These are phyloP conservation scores for Lucifuga dentata DNA, from an alignment of 2,113 vertebrate genomes.

Conservation along the genomic window DNA sequence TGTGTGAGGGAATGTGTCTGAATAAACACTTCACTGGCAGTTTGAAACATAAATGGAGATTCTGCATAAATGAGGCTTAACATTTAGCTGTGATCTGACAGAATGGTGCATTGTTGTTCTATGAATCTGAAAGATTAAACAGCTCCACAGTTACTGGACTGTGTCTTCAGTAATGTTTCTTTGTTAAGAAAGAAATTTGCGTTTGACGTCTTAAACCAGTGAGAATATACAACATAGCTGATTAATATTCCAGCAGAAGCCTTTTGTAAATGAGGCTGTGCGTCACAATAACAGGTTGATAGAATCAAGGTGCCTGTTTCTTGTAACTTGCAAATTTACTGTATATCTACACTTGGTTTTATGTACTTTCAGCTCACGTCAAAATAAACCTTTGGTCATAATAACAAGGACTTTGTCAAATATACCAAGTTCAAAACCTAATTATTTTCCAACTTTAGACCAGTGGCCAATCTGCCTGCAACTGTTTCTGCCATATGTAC, in stretches of 20 bases:
- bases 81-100: conserved; percentile 20
- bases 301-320: conserved; percentile 52
- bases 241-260: conserved; percentile 38
- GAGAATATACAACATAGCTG: conserved; percentile 39
- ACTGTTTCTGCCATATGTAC: conserved; percentile 18
- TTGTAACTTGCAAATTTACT: conserved; percentile 19
- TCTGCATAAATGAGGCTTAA: conserved; percentile 9
- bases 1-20: background rate
- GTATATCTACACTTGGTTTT: conserved; percentile 11
- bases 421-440: conserved; percentile 15
- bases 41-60: conserved; percentile 3
- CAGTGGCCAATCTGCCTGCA: conserved; percentile 1
- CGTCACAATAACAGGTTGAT: conserved; percentile 58
- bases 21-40: conserved; percentile 33
- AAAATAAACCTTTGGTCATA: conserved; percentile 42
- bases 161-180: conserved; percentile 39
- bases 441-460: conserved; percentile 33
- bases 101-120: conserved; percentile 34
- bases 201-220: conserved; percentile 61
- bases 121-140: conserved; percentile 27
- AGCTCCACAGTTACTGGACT: conserved; percentile 35
- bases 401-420: conserved; percentile 8
- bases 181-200: conserved; percentile 50
- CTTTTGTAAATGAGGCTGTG: conserved; percentile 42
- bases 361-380: conserved; percentile 24